These are phyloP conservation scores for Agrotis exclamationis DNA, from an alignment of 2,888 invertebrate species.

Conservation along the genomic window DNA sequence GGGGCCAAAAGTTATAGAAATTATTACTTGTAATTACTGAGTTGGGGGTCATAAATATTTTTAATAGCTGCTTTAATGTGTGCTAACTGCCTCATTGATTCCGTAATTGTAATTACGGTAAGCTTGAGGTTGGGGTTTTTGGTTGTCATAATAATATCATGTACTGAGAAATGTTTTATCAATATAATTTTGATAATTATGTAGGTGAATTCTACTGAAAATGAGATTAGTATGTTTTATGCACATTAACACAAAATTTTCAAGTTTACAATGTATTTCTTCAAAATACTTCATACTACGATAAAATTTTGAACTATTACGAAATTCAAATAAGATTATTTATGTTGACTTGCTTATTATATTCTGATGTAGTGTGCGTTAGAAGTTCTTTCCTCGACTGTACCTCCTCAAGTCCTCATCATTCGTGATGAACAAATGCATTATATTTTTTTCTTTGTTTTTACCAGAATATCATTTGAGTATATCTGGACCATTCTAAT, in stretches of 20 bases:
- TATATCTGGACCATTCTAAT: constrained; percentile 39
- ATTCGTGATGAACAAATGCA: constrained; percentile 51
- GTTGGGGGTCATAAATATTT: constrained; percentile 17
- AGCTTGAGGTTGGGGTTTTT: neutral
- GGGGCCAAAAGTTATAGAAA: constrained; percentile 18
- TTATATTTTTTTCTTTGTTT: constrained; percentile 54
- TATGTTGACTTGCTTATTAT: neutral
- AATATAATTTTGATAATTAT: too few species aligned
- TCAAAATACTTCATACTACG: too few species aligned
- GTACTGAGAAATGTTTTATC: too few species aligned
- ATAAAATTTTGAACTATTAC: too few species aligned
- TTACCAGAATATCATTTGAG: constrained; percentile 26
- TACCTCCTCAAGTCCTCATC: constrained; percentile 26
- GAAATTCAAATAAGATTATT: too few species aligned
- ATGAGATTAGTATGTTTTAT: too few species aligned
- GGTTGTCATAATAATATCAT: neutral
- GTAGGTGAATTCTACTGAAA: too few species aligned
- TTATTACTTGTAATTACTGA: constrained; percentile 45
- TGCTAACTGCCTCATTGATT: constrained; percentile 14
- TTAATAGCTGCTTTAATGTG: constrained; percentile 29
- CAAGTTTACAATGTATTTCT: too few species aligned
- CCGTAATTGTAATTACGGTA: neutral
- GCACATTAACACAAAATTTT: too few species aligned
- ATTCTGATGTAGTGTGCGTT: neutral
- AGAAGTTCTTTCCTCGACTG: constrained; percentile 4